Conservation (phyloP, 2,797 vertebrate species). For the Phrynocephalus forsythii region DNA sequence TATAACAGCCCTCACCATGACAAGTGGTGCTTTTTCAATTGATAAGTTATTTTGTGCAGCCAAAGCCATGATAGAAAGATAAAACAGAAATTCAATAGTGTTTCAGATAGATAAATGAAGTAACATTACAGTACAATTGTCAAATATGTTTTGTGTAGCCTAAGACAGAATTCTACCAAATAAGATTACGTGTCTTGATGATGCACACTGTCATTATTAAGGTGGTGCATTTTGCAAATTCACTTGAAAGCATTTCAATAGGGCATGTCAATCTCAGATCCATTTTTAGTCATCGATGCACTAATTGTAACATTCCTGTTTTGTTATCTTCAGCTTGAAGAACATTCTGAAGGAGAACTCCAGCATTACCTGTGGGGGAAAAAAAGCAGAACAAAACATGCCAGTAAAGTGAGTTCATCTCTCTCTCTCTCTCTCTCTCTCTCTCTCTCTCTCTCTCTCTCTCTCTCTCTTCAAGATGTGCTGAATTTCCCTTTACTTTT, state of each 20-base stretch:
- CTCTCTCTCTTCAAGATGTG: too few species aligned
- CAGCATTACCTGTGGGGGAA: conserved; percentile 65
- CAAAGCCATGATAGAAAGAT: too few species aligned
- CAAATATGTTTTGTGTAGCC: too few species aligned
- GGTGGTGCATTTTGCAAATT: neutral
- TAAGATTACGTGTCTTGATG: too few species aligned
- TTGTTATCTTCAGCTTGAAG: conserved; percentile 79
- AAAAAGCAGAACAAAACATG: conserved; percentile 75
- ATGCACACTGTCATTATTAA: too few species aligned
- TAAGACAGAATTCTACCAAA: too few species aligned
- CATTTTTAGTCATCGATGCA: conserved; percentile 77
- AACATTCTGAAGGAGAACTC: conserved; percentile 77
- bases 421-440: neutral
- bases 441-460: neutral
- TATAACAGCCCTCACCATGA: neutral
- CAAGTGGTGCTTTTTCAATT: neutral
- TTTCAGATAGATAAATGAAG: too few species aligned
- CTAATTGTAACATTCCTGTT: conserved; percentile 86
- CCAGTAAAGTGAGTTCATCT: conserved; percentile 78
- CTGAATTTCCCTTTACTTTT: too few species aligned
- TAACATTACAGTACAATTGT: too few species aligned
- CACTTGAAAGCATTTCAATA: conserved; percentile 29
- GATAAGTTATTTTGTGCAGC: too few species aligned
- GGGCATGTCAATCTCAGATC: conserved; percentile 46
- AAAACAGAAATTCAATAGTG: too few species aligned